Evolutionary conservation across 2,113 vertebrate genomes (phyloP), one percentile per base, ranked within the genome.

Genomic region (Pardalotus punctatus): DNA sequence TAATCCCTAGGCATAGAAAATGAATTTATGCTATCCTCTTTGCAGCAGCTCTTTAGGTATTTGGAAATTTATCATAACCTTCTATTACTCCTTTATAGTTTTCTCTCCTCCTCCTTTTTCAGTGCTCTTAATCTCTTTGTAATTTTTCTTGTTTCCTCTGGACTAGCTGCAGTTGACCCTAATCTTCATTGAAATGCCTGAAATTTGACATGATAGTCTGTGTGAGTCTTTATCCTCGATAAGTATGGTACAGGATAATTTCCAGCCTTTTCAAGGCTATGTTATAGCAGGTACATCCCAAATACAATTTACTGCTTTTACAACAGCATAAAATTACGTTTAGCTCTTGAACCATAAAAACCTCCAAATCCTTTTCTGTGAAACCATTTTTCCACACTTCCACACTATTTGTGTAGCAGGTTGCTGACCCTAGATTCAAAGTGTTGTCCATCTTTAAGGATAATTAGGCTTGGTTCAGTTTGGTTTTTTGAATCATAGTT

Each of bases 291-390:
- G 48, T 81, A 61, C 22, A 60, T 72, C 40, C 48, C 48, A 80
- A 91, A 92, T 86, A 88, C 9, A 83, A 64, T 90, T 88, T 86
- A 48, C 45, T 77, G 76, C 88, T 83, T 90, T 93, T 69, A n/a
- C 31, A 87, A 62, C 10, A 87, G 61, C 61, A 72, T 91, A 84
- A 94, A 90, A 82, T 81, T 77, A 61, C 5, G 5, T 71, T 94
- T 87, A 65, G 15, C n/a, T 82, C 40, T 40, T 69, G 70, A 65
- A 71, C 25, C n/a, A 27, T 76, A 56, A 85, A 87, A 87, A 31
- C 15, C 56, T 85, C 13, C 45, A 65, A 85, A 88, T 91, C 81
- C 24, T 81, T 78, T 81, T 81, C 43, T 66, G 60, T 81, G 73
- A 87, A 94, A 84, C 48, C 40, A 9, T 51, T 93, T 94, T 91